Percentiles rank a stretch among this genome's conserved stretches.
These are phyloP conservation scores for Heteromormyrus szaboi DNA, from an alignment of 2,797 vertebrate species.

Conservation along the genomic window DNA sequence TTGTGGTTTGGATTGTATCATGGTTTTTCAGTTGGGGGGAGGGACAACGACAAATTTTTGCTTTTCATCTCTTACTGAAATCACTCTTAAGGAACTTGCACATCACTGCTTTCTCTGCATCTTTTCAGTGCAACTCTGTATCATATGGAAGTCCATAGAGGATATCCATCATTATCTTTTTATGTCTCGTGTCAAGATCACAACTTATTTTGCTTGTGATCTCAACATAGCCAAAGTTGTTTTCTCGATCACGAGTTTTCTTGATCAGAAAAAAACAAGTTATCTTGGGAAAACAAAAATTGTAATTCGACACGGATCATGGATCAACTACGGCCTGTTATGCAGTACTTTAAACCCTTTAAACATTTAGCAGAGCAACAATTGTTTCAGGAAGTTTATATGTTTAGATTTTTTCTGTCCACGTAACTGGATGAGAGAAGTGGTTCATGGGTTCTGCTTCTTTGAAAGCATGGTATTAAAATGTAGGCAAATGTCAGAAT, in stretches of 20 bases:
- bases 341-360: neutral
- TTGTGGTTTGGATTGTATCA: neutral
- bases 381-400: constrained; percentile 3
- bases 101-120: neutral
- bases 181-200: neutral
- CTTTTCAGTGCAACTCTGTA: neutral
- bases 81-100: neutral
- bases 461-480: neutral
- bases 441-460: neutral
- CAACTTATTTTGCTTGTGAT: neutral
- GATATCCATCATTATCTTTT: neutral
- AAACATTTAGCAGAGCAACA: neutral
- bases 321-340: neutral
- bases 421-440: neutral
- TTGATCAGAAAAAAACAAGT: neutral
- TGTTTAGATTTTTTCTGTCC: neutral
- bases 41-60: neutral
- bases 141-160: neutral
- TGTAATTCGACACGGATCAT: neutral
- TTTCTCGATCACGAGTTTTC: neutral
- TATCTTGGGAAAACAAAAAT: neutral
- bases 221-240: neutral
- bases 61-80: neutral
- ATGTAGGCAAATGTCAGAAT: neutral
- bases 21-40: neutral